phyloP scores from a whole-genome alignment of 2,113 vertebrate genomes.

The Benitochromis conjunctus region DNA sequence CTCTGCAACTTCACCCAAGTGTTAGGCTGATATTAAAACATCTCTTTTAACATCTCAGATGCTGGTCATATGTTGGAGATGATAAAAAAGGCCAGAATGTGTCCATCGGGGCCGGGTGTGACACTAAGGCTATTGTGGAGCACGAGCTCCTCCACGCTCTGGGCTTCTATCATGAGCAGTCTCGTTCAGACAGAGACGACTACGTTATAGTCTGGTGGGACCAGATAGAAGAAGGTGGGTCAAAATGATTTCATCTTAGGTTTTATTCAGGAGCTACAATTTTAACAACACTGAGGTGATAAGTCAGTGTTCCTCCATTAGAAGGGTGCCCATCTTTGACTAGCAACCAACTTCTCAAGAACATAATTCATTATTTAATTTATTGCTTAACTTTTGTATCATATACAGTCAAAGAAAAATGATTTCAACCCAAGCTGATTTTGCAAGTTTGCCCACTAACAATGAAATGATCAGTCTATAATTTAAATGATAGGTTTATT shows the following conservation, averaged over 20 bases:
- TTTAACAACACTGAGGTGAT: background rate
- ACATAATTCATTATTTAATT: background rate
- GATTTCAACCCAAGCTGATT: too few species aligned
- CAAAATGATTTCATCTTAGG: too few species aligned
- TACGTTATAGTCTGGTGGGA: constrained; percentile 89
- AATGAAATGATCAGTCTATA: too few species aligned
- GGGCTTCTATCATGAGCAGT: constrained; percentile 92
- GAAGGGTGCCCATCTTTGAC: background rate
- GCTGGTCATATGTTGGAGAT: constrained; percentile 89
- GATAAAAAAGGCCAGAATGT: constrained; percentile 79
- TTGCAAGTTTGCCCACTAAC: too few species aligned
- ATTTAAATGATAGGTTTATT: too few species aligned
- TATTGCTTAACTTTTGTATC: background rate
- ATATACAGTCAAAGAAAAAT: background rate
- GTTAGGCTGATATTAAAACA: background rate
- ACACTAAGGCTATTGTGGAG: constrained; percentile 82
- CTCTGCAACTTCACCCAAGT: background rate
- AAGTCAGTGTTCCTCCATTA: background rate
- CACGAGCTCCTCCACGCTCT: constrained; percentile 89
- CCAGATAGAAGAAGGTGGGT: constrained; percentile 79
- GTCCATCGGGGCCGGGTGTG: constrained; percentile 83
- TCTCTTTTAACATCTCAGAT: constrained; percentile 61
- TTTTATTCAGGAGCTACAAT: background rate
- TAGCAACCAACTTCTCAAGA: background rate
- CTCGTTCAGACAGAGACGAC: constrained; percentile 85